Conservation (phyloP, 2,797 vertebrate genomes). For the Cossypha caffra region DNA sequence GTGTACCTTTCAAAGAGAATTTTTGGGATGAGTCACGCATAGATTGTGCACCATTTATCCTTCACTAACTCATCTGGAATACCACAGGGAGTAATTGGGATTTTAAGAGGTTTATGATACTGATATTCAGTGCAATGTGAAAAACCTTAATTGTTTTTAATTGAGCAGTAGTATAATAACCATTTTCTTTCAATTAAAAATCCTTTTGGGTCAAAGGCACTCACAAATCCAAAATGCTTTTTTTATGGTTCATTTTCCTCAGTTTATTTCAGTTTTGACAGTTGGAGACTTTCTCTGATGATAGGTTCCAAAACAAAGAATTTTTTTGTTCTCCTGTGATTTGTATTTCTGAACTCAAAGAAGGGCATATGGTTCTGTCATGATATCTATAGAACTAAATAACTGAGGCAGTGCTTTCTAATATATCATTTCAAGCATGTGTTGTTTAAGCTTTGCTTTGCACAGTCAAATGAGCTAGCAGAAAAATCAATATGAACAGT, state of each 20-base stretch:
- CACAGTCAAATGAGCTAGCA: neutral
- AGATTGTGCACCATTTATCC: neutral
- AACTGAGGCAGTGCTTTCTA: neutral
- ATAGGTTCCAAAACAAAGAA: neutral
- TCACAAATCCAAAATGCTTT: neutral
- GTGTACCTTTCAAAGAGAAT: neutral
- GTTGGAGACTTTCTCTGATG: neutral
- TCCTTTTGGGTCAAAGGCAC: neutral
- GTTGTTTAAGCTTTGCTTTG: neutral
- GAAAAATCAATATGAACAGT: neutral
- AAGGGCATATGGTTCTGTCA: neutral
- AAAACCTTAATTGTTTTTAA: conserved; percentile 40
- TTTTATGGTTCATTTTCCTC: neutral
- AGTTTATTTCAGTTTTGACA: conserved; percentile 39
- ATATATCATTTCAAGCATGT: neutral
- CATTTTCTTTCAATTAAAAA: conserved; percentile 25
- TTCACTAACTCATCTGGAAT: conserved; percentile 36
- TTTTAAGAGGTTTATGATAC: neutral
- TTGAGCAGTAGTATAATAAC: conserved; percentile 17
- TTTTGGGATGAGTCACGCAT: neutral
- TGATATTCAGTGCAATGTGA: neutral
- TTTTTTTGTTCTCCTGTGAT: neutral
- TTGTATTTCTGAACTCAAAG: neutral
- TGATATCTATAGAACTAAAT: neutral
- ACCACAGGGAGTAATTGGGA: neutral